Percentiles rank a stretch among this genome's conserved stretches.
Evolutionary conservation across 2,113 vertebrate species (phyloP).

Genomic region (Mesoclemmys tuberculata): DNA sequence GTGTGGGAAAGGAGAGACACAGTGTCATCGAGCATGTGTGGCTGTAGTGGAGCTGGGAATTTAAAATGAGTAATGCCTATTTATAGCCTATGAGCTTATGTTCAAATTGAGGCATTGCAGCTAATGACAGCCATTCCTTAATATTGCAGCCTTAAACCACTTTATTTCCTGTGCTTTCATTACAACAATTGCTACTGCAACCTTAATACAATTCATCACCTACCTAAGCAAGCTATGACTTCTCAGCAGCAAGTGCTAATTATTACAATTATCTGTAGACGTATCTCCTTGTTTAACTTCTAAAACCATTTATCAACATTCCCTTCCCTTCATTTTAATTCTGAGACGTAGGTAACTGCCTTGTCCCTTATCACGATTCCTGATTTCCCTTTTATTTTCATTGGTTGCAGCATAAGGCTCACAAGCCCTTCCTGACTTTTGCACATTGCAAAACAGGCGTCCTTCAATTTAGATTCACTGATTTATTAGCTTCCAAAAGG

Average conservation of each 20-base stretch:
- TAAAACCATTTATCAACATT: constrained; percentile 8
- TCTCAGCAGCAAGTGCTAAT: background rate
- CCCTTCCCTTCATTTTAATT: background rate
- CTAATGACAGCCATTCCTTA: background rate
- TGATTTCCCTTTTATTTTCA: constrained; percentile 16
- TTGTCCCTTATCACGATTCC: constrained; percentile 36
- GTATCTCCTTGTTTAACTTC: background rate
- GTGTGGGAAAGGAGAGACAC: background rate
- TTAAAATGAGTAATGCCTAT: background rate
- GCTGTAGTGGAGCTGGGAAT: background rate
- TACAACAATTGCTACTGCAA: background rate
- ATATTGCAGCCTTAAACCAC: background rate
- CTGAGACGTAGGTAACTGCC: constrained; percentile 26
- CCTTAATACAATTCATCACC: background rate
- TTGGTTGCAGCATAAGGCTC: constrained; percentile 21
- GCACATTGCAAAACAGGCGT: background rate
- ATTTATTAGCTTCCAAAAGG: constrained; percentile 35
- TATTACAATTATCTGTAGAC: constrained; percentile 29
- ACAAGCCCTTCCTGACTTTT: constrained; percentile 1
- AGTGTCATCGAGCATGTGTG: background rate
- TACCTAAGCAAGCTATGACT: background rate
- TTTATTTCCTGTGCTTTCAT: background rate
- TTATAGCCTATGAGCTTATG: background rate
- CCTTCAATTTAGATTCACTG: constrained; percentile 25
- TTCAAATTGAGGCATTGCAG: background rate